Percentiles rank a stretch among this genome's conserved stretches.
Evolutionary conservation across 2,888 invertebrate species (phyloP).

Genomic region (Lymantria monacha): DNA sequence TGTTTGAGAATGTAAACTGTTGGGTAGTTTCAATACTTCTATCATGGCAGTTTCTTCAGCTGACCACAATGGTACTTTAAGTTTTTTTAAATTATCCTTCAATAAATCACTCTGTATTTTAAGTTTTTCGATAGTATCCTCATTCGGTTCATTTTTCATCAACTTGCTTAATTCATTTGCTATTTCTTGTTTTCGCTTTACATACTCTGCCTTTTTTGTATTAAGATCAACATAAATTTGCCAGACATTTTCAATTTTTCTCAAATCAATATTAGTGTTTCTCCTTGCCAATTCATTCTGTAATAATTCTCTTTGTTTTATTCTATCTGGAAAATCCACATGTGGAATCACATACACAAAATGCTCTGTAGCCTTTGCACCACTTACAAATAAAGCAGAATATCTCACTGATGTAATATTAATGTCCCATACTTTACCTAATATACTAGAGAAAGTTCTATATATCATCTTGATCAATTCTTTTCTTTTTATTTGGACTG

Average conservation of each 20-base stretch:
- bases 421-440: slow-evolving; percentile 33
- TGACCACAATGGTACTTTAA: slow-evolving; percentile 85
- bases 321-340: slow-evolving; percentile 83
- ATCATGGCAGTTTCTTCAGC: slow-evolving; percentile 87
- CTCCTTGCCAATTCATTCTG: slow-evolving; percentile 81
- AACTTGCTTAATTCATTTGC: slow-evolving; percentile 71
- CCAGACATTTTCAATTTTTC: slow-evolving; percentile 83
- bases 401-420: slow-evolving; percentile 41
- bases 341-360: slow-evolving; percentile 86
- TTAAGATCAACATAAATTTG: slow-evolving; percentile 82
- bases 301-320: slow-evolving; percentile 74
- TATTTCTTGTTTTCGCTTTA: slow-evolving; percentile 75
- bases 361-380: slow-evolving; percentile 85
- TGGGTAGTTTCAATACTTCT: slow-evolving; percentile 86
- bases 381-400: slow-evolving; percentile 86
- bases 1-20: slow-evolving; percentile 84
- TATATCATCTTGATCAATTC: slow-evolving; percentile 60
- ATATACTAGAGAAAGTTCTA: slow-evolving; percentile 38
- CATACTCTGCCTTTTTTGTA: slow-evolving; percentile 73
- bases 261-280: slow-evolving; percentile 76
- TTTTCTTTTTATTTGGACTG: slow-evolving; percentile 62
- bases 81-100: slow-evolving; percentile 84
- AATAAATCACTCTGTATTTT: slow-evolving; percentile 80
- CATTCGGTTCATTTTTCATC: slow-evolving; percentile 52
- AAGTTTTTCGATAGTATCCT: slow-evolving; percentile 72